These are phyloP conservation scores for Bellardia bayeri DNA, from an alignment of 2,888 invertebrate genomes.

Conservation along the genomic window DNA sequence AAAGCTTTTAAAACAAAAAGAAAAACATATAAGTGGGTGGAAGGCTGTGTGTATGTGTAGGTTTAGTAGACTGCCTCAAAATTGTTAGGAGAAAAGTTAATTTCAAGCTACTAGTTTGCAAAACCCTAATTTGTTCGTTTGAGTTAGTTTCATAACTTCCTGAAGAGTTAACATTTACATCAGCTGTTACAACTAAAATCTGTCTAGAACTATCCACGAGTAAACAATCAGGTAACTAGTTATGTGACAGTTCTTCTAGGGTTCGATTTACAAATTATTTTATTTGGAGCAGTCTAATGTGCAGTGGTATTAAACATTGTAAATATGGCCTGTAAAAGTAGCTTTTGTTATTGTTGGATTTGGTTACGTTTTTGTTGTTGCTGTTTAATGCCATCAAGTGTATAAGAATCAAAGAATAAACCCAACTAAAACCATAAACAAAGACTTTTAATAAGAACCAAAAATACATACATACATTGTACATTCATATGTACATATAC, in stretches of 20 bases:
- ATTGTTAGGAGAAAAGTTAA: no score
- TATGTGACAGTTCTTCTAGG: no score
- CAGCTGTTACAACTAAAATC: no score
- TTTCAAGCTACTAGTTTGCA: no score
- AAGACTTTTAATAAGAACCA: not conserved
- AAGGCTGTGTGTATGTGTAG: not conserved
- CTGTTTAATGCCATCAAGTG: slow-evolving; percentile 37
- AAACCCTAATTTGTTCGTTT: no score
- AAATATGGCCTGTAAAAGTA: not conserved
- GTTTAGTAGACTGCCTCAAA: not conserved
- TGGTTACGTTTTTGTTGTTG: not conserved
- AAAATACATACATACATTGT: not conserved
- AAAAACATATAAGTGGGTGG: not conserved
- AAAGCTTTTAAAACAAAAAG: slow-evolving; percentile 3
- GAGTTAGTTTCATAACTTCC: no score
- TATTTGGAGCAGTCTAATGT: no score
- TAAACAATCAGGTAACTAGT: no score
- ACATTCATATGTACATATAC: not conserved
- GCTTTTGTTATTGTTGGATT: slow-evolving; percentile 8
- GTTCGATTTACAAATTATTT: no score
- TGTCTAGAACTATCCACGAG: no score
- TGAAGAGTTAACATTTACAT: no score
- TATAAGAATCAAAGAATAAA: slow-evolving; percentile 37
- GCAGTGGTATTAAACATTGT: not conserved
- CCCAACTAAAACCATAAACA: slow-evolving; percentile 3